Evolutionary conservation across 2,888 invertebrate species (phyloP).

Genomic region (Phlogophora meticulosa): DNA sequence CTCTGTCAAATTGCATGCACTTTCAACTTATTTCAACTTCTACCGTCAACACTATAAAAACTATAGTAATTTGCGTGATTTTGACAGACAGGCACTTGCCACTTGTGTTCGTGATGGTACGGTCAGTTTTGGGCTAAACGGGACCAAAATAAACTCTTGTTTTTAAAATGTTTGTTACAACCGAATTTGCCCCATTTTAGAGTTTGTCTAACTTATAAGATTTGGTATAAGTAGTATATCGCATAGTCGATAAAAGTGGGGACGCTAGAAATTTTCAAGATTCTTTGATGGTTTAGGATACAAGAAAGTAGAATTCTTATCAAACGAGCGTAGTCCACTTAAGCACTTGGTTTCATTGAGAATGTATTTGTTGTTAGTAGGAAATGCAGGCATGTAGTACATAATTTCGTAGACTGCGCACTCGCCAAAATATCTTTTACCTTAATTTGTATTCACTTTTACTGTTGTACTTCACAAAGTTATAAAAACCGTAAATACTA

Average conservation of each 20-base stretch:
- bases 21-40: slow-evolving; percentile 11
- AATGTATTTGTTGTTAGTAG: slow-evolving; percentile 42
- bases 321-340: slow-evolving; percentile 30
- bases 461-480: slow-evolving; percentile 43
- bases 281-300: slow-evolving; percentile 30
- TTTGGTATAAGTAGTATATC: slow-evolving; percentile 26
- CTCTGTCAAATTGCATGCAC: slow-evolving; percentile 27
- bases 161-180: slow-evolving; percentile 20
- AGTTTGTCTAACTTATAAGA: slow-evolving; percentile 23
- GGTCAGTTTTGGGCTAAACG: slow-evolving; percentile 7
- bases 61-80: slow-evolving; percentile 16
- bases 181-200: slow-evolving; percentile 54
- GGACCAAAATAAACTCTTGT: neutral
- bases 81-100: slow-evolving; percentile 7
- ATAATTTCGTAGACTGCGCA: slow-evolving; percentile 79
- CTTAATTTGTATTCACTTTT: slow-evolving; percentile 49
- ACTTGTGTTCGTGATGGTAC: slow-evolving; percentile 10
- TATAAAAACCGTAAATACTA: slow-evolving; percentile 56
- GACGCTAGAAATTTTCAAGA: slow-evolving; percentile 33
- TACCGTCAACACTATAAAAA: neutral
- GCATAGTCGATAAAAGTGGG: slow-evolving; percentile 22
- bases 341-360: slow-evolving; percentile 47
- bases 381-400: slow-evolving; percentile 45
- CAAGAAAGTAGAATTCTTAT: slow-evolving; percentile 33
- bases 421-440: slow-evolving; percentile 78